A percentile compares a stretch with the other conserved stretches of the same genome.
Evolutionary conservation across 2,797 vertebrate species (phyloP).

Genomic region (Crenichthys baileyi): DNA sequence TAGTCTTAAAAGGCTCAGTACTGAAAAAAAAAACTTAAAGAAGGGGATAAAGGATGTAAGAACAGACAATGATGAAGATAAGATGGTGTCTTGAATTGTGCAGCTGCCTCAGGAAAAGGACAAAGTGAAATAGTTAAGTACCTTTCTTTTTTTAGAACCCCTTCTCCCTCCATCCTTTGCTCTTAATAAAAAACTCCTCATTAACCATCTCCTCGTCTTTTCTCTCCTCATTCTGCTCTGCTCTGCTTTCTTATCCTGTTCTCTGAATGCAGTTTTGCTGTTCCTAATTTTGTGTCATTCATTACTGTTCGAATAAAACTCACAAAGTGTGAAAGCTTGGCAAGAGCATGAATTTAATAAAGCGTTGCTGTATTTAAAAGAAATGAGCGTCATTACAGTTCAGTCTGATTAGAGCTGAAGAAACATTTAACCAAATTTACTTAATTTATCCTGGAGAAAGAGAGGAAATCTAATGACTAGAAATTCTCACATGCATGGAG

Average conservation of each 20-base stretch:
- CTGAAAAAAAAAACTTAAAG: slow-evolving; percentile 27
- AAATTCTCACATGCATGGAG: background rate
- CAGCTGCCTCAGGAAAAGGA: slow-evolving; percentile 1
- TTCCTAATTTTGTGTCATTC: background rate
- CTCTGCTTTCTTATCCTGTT: background rate
- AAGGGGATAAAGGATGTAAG: background rate
- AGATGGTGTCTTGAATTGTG: slow-evolving; percentile 12
- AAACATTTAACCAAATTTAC: background rate
- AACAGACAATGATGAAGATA: background rate
- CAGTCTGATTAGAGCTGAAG: background rate
- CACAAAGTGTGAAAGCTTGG: background rate
- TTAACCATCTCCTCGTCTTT: slow-evolving; percentile 8
- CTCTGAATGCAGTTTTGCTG: background rate
- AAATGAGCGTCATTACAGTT: background rate
- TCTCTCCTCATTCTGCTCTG: background rate
- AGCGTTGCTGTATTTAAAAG: background rate
- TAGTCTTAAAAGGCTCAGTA: slow-evolving; percentile 49
- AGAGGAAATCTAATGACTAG: background rate
- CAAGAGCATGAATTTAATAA: background rate
- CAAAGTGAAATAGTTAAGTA: background rate
- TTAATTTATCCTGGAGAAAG: background rate
- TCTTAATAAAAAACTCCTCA: slow-evolving; percentile 32
- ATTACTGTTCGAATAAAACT: background rate
- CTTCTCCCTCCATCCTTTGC: background rate
- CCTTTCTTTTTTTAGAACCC: background rate